Percentiles rank a stretch among this genome's conserved stretches.
Conservation (phyloP, 2,113 vertebrate genomes). For the Pteropus alecto region DNA sequence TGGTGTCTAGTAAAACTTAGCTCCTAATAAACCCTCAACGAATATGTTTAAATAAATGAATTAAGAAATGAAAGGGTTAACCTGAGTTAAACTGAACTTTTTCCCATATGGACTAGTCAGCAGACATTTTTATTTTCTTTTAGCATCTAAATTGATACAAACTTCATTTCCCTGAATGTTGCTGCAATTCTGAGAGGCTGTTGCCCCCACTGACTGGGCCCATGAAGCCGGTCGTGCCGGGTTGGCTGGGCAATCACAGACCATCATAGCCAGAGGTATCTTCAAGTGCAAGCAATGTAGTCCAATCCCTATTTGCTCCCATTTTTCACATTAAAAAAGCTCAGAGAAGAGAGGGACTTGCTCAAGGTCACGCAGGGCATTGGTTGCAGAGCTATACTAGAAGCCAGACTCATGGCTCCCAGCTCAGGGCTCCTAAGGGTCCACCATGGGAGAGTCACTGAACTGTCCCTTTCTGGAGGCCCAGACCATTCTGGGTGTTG, state of each 20-base stretch:
- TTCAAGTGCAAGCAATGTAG: not conserved
- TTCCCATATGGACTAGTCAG: not conserved
- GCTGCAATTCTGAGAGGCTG: not conserved
- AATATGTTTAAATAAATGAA: not conserved
- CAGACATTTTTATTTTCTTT: not conserved
- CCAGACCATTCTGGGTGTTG: not conserved
- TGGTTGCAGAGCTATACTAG: not conserved
- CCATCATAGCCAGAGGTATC: not conserved
- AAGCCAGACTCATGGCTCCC: not conserved
- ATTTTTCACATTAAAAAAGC: not conserved
- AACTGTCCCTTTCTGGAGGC: not conserved
- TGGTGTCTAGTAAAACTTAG: not conserved
- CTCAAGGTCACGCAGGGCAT: not conserved
- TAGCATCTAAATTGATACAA: not conserved
- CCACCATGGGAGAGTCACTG: not conserved
- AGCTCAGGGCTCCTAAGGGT: not conserved
- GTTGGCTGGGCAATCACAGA: not conserved
- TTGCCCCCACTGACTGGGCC: not conserved
- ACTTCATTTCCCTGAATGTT: not conserved
- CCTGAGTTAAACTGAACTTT: not conserved
- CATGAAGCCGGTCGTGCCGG: not conserved
- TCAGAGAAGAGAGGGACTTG: not conserved
- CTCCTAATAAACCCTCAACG: not conserved
- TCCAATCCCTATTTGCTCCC: not conserved
- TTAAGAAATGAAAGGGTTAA: not conserved